Base-by-base conservation (phyloP, 2,888 invertebrate species). In the Sarcophaga carnaria region DNA sequence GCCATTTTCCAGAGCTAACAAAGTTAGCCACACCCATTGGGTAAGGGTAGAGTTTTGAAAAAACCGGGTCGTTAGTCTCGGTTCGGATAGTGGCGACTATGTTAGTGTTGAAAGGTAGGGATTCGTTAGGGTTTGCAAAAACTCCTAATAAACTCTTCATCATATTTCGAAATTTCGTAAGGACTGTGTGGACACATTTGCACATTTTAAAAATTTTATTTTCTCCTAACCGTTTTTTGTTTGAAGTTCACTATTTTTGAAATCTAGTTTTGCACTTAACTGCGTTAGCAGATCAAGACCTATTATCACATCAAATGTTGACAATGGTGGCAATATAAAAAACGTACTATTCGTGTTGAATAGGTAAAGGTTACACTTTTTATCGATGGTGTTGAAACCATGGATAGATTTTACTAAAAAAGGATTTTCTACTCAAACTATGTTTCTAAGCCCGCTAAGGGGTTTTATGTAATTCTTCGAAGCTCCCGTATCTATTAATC, bases 391-490 rank as follows among this genome's bases (percentile, higher is more conserved):
- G 59, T 71, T 81, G 47, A 83, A 76, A 11, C 86, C 86, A 66
- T 88, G 80, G 69, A 88, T 85, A 14, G 84, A 87, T 60, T 82
- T 85, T 25, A 81, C 82, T 49, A 72, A 37, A 60, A 86, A 86
- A 14, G 79, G 72, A 5, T 37, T 75, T 22, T 79, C 62, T 47
- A 85, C 85, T 25, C 80, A 47, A 25, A 78, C n/a, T 25, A 83
- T 54, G 63, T 64, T 27, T 67, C 25, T 78, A 49, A 86, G 63
- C 37, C 74, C 76, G 22, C 60, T 72, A 17, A 80, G 20, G n/a
- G 80, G 81, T 67, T 78, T 88, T 12, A 84, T 87, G n/a, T 84
- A 85, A 70, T 80, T 88, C 83, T 87, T 86, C 37, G 85, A 88
- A 14, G 88, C 84, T 11, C 86, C 87, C 22, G 83, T 88, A 76